phyloP scores from a whole-genome alignment of 2,113 vertebrate genomes.

The Nibea coibor region DNA sequence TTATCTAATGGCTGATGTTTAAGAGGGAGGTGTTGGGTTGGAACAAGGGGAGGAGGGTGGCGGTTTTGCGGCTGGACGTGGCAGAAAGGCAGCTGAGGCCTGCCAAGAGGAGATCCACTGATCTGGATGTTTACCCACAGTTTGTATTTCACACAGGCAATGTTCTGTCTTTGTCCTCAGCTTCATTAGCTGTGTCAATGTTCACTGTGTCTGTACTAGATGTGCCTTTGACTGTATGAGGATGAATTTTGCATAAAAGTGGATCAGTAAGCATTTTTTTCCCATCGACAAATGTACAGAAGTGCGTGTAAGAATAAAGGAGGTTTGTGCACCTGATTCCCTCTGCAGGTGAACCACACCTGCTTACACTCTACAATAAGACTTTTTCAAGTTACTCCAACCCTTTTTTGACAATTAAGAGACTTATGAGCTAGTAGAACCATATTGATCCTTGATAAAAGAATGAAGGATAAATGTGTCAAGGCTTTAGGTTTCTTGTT shows the following conservation, averaged over 20 bases:
- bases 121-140: slow-evolving; percentile 72
- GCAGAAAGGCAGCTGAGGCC: slow-evolving; percentile 57
- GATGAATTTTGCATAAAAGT: slow-evolving; percentile 82
- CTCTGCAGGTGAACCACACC: background rate
- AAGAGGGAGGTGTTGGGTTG: slow-evolving; percentile 53
- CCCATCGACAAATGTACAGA: background rate
- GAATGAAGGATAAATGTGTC: background rate
- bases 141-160: slow-evolving; percentile 64
- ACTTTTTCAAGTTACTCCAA: background rate
- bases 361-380: background rate
- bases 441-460: no score
- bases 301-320: slow-evolving; percentile 73
- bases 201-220: slow-evolving; percentile 43
- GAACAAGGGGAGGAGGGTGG: slow-evolving; percentile 55
- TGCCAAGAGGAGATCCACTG: slow-evolving; percentile 73
- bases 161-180: slow-evolving; percentile 58
- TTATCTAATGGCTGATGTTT: slow-evolving; percentile 64
- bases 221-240: slow-evolving; percentile 85
- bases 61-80: slow-evolving; percentile 60
- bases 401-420: background rate
- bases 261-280: slow-evolving; percentile 1
- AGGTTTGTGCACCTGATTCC: slow-evolving; percentile 71
- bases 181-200: slow-evolving; percentile 59
- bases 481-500: background rate
- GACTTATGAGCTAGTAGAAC: no score